Base-by-base conservation (phyloP, 2,888 invertebrate species). In the Poecilobothrus nobilitatus region DNA sequence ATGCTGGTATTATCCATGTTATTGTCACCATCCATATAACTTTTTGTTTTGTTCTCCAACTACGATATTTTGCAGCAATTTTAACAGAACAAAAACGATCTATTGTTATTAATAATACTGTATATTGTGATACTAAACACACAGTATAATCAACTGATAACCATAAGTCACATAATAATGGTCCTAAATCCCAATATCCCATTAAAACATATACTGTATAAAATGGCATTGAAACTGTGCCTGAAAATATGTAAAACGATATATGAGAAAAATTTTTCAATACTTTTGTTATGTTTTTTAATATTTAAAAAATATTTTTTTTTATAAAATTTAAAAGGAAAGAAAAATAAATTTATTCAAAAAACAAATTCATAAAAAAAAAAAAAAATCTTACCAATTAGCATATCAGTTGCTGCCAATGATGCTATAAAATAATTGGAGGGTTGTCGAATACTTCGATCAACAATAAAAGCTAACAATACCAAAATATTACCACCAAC, bases 371-470 rank as follows among this genome's bases (percentile, higher is more conserved):
- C 18, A 65, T n/a, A 21, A 20, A 63, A 21, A 8, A 3, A 20
- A 63, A 10, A 12, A n/a, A 33, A 33, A n/a, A n/a, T 37, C 74
- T 65, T 68, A 82, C 93, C 99, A 81, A 99, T 99, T 71, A 98
- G 86, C 85, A 98, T 89, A 82, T 98, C 97, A 10, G 96, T 96
- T 69, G 97, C 94, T 66, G 99, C 99, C 72, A 99, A 86, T 0
- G 98, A 98, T 10, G 97, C 97, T 73, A 99, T 97, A 85, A 98
- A 99, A 84, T 98, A 99, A 84, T 99, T 99, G 82, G 97, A 97
- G 37, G 99, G 98, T 79, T 98, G 97, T 69, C 99, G 84, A 76
- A 94, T 94, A 73, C 92, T 91, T 70, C 96, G 85, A 82, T 97
- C 97, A 64, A 97, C 93, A 71, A 96, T 90, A 82, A 98, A 98